Conservation (phyloP, 2,888 invertebrate genomes). For the Drosophila subquinaria region DNA sequence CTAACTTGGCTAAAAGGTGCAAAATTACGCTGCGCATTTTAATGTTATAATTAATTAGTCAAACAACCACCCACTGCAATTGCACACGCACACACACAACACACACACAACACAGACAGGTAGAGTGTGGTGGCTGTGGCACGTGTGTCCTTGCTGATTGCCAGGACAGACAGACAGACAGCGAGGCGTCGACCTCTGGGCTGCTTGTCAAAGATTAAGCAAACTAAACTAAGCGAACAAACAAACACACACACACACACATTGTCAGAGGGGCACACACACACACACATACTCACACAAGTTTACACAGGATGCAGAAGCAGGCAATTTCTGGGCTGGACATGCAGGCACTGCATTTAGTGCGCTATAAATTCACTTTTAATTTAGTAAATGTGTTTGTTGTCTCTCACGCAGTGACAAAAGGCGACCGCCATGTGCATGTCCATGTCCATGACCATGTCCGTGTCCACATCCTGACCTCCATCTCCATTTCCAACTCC, state of each 20-base stretch:
- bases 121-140: conserved; percentile 1
- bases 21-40: conserved; percentile 53
- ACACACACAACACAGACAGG: not conserved
- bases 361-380: conserved; percentile 80
- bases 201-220: conserved; percentile 82
- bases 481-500: not conserved
- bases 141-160: conserved; percentile 54
- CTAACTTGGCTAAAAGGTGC: conserved; percentile 36
- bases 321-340: conserved; percentile 53
- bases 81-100: conserved; percentile 16
- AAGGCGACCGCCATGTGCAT: conserved; percentile 52
- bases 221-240: conserved; percentile 74
- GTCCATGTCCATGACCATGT: conserved; percentile 33
- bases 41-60: conserved; percentile 65
- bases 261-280: conserved; percentile 39
- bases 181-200: conserved; percentile 71
- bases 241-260: conserved; percentile 66
- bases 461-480: conserved; percentile 9
- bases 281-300: conserved; percentile 9
- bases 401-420: conserved; percentile 67
- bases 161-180: conserved; percentile 21
- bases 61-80: conserved; percentile 23
- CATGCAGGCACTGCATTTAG: conserved; percentile 73
- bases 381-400: conserved; percentile 81
- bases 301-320: conserved; percentile 6